Conservation (phyloP, 2,888 invertebrate species). For the Lasioglossum morio region DNA sequence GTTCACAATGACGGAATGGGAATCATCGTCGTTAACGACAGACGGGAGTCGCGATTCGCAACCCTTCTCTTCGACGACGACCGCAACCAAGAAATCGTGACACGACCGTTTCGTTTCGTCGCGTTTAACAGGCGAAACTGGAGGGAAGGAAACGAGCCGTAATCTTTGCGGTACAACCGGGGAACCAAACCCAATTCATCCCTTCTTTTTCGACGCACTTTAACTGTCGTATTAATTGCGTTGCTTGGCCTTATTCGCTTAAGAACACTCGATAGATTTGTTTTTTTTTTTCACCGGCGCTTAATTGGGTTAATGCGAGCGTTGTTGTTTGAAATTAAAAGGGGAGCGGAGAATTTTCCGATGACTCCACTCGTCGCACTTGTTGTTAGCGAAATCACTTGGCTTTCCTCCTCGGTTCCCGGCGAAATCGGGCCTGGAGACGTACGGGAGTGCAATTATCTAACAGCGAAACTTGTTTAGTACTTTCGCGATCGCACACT, state of each 20-base stretch:
- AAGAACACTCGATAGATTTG: not conserved
- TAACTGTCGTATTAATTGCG: not conserved
- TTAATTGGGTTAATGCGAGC: not conserved
- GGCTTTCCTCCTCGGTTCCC: not conserved
- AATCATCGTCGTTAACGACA: conserved; percentile 50
- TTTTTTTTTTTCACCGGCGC: not conserved
- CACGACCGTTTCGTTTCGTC: not conserved
- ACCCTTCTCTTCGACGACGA: conserved; percentile 9
- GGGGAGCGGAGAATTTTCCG: not conserved
- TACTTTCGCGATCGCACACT: conserved; percentile 32
- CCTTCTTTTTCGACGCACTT: not conserved
- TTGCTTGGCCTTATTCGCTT: not conserved
- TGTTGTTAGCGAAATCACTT: conserved; percentile 27
- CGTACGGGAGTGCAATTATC: conserved; percentile 60
- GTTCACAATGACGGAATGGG: conserved; percentile 27
- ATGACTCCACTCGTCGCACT: not conserved
- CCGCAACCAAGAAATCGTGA: conserved; percentile 30
- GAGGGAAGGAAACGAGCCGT: conserved; percentile 19
- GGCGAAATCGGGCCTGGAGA: not conserved
- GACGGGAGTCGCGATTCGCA: conserved; percentile 27
- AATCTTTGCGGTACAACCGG: conserved; percentile 28
- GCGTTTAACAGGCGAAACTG: conserved; percentile 27
- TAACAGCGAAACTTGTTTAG: conserved; percentile 66
- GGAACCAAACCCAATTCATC: conserved; percentile 16
- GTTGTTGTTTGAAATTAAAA: not conserved